Evolutionary conservation across 2,797 vertebrate species (phyloP), one percentile per base, ranked within the genome.

Genomic region (Loriculus beryllinus): DNA sequence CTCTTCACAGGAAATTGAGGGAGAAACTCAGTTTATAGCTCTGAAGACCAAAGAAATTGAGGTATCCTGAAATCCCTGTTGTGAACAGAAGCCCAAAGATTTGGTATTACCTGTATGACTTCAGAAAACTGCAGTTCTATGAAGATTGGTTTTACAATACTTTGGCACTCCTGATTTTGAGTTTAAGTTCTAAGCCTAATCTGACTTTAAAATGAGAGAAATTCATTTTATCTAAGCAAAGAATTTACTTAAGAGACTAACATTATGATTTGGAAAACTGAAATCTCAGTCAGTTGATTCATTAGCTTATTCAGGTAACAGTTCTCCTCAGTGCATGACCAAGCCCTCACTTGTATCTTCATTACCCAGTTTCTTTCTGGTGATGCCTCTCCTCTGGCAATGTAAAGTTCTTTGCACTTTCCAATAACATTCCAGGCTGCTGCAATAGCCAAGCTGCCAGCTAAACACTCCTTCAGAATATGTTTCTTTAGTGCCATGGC

Each of bases 361-460:
- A 62, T 45, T 67, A 26, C 1, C 1, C 19, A 45, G 9, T 65
- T 94, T 68, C 21, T 14, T 40, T 54, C 69, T 64, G 25, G 10
- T 80, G 37, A 20, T 91, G 45, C 42, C 45, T 85, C 33, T 91
- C 15, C 39, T 71, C 52, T 84, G 70, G 35, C 48, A 86, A 47
- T 10, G 26, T 13, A 82, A 71, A 69, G 6, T 26, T 57, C 48
- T 56, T 59, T 83, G 35, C n/a, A 31, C 54, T 92, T 79, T 51
- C 31, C 47, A 81, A 0, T 78, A 75, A 64, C 25, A 86, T 23
- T 4, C 0, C 0, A 7, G 22, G 10, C 29, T 88, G 48, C 48
- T 20, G 3, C 22, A 43, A 7, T 63, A 48, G 47, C 40, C 31
- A 52, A 22, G 37, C 35, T 87, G 43, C 60, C 63, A 90, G 8